Percentiles rank a stretch among this genome's conserved stretches.
These are phyloP conservation scores for Cheilosia impressa DNA, from an alignment of 2,888 invertebrate genomes.

Conservation along the genomic window DNA sequence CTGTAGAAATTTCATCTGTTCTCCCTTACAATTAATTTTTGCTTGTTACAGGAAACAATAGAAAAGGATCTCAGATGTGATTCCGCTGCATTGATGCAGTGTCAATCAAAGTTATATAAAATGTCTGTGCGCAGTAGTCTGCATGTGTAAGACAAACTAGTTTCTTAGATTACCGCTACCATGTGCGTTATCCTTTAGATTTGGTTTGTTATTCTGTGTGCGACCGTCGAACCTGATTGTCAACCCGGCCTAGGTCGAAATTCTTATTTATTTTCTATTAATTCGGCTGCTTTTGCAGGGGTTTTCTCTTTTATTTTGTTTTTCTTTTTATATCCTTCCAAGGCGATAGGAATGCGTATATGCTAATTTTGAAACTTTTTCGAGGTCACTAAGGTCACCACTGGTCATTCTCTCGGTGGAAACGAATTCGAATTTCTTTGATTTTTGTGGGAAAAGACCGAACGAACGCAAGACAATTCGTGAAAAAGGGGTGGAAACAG, in stretches of 20 bases:
- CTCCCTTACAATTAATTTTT: constrained; percentile 43
- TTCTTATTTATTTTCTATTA: constrained; percentile 72
- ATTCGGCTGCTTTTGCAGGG: constrained; percentile 48
- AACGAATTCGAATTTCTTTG: constrained; percentile 45
- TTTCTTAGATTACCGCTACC: background rate
- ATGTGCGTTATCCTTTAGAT: constrained; percentile 63
- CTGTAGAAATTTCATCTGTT: constrained; percentile 41
- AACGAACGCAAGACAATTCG: constrained; percentile 6
- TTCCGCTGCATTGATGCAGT: constrained; percentile 60
- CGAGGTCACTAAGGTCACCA: constrained; percentile 73
- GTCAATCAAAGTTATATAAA: constrained; percentile 62
- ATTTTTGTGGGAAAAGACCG: constrained; percentile 72
- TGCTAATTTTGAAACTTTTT: constrained; percentile 64
- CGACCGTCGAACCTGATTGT: constrained; percentile 57
- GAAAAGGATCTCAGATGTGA: constrained; percentile 24
- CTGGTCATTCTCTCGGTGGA: constrained; percentile 65
- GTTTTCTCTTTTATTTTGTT: constrained; percentile 16
- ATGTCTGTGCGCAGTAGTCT: constrained; percentile 39
- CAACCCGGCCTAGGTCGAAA: constrained; percentile 36
- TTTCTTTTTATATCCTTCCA: background rate
- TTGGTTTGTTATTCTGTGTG: constrained; percentile 63
- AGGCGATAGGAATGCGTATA: constrained; percentile 7
- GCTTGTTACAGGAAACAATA: constrained; percentile 37
- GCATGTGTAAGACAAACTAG: constrained; percentile 45
- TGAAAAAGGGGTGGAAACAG: constrained; percentile 61